Evolutionary conservation across 2,113 vertebrate genomes (phyloP).

Genomic region (Prunella fulvescens): DNA sequence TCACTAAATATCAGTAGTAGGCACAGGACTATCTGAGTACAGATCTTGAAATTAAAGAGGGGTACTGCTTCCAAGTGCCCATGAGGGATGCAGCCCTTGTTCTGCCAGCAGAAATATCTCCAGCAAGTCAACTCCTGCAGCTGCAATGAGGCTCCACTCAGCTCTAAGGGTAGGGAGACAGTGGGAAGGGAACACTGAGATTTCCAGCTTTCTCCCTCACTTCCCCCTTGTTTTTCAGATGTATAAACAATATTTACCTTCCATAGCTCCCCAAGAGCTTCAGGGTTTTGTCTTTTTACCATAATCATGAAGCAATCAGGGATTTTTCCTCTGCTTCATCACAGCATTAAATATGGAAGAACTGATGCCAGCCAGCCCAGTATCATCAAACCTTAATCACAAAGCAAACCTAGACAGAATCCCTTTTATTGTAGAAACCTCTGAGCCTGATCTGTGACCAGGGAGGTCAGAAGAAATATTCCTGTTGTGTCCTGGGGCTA

Average conservation of each 20-base stretch:
- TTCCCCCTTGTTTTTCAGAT: background rate
- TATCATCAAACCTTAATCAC: background rate
- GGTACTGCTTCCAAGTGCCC: background rate
- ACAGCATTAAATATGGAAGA: background rate
- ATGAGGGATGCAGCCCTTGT: accelerated
- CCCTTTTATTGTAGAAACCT: background rate
- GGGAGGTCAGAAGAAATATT: background rate
- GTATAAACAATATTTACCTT: background rate
- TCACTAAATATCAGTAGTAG: background rate
- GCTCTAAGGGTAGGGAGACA: background rate
- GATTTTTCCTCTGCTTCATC: background rate
- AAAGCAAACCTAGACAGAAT: background rate
- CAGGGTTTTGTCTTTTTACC: background rate
- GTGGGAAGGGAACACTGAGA: background rate
- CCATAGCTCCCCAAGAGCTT: background rate
- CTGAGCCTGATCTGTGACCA: background rate
- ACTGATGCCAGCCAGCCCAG: background rate
- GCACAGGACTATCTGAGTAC: accelerated
- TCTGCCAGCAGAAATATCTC: background rate
- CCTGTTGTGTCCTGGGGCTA: background rate
- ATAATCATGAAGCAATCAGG: background rate
- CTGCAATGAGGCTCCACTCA: background rate
- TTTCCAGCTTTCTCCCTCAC: background rate
- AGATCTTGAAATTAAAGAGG: background rate
- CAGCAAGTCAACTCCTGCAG: background rate